Conservation (phyloP, 2,888 invertebrate genomes). For the Creontiades dilutus region DNA sequence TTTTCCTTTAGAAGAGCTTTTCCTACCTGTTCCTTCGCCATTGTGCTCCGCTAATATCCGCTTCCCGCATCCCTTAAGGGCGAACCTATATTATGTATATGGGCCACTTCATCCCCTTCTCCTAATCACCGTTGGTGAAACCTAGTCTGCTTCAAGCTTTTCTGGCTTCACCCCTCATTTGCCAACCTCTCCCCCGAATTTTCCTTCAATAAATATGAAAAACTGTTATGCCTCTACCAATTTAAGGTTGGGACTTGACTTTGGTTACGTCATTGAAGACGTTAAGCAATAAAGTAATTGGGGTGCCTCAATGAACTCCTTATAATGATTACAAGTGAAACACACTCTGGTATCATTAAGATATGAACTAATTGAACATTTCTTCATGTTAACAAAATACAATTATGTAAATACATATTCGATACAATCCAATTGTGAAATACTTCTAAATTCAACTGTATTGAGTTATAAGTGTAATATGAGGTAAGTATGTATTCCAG, state of each 20-base stretch:
- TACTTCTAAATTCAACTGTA: too few relatives aligned
- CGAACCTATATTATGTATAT: slow-evolving; percentile 59
- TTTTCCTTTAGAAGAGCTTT: slow-evolving; percentile 50
- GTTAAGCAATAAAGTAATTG: neutral
- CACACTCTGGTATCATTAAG: too few relatives aligned
- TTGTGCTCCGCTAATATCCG: slow-evolving; percentile 56
- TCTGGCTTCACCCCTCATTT: neutral
- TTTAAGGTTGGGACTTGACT: neutral
- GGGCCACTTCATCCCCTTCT: slow-evolving; percentile 56
- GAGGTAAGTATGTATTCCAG: too few relatives aligned
- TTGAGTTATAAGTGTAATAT: too few relatives aligned
- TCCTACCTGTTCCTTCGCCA: slow-evolving; percentile 52
- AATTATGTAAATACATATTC: too few relatives aligned
- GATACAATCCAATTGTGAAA: too few relatives aligned
- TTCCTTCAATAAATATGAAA: slow-evolving; percentile 11
- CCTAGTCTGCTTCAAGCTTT: slow-evolving; percentile 1
- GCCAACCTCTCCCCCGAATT: neutral
- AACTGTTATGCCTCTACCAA: neutral
- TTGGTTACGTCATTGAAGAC: neutral
- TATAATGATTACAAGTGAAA: too few relatives aligned
- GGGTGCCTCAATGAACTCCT: too few relatives aligned
- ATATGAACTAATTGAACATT: too few relatives aligned
- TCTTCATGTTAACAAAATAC: too few relatives aligned
- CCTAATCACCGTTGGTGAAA: slow-evolving; percentile 54
- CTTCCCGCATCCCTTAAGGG: slow-evolving; percentile 50